Percentiles rank a stretch among this genome's conserved stretches.
These are phyloP conservation scores for Peromyscus maniculatus DNA, from an alignment of 2,113 vertebrate genomes.

Conservation along the genomic window DNA sequence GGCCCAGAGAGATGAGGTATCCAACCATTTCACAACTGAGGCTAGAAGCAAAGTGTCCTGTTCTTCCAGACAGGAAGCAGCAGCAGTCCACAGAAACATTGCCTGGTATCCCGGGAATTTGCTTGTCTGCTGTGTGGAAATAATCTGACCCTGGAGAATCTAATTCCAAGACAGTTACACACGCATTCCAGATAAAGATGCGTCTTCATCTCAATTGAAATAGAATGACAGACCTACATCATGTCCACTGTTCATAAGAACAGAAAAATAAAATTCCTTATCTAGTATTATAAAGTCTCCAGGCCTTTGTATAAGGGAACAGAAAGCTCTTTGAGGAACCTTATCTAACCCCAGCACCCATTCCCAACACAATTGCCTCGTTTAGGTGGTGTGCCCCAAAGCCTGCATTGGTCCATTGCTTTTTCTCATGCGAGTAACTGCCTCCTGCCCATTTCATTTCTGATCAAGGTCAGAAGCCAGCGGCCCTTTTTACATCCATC, in stretches of 20 bases:
- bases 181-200: conserved; percentile 67
- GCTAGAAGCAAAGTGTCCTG: conserved; percentile 23
- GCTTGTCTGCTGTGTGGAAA: conserved; percentile 45
- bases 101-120: conserved; percentile 73
- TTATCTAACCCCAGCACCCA: neutral
- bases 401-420: neutral
- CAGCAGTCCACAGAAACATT: conserved; percentile 42
- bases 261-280: conserved; percentile 52
- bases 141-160: conserved; percentile 52
- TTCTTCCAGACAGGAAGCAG: conserved; percentile 50
- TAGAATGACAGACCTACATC: conserved; percentile 31
- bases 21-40: conserved; percentile 42
- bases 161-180: conserved; percentile 75
- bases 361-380: neutral
- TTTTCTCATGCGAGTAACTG: neutral
- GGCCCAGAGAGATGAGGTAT: neutral
- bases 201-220: conserved; percentile 57
- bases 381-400: neutral
- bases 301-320: conserved; percentile 20
- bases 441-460: neutral
- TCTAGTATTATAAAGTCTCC: neutral
- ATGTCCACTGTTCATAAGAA: conserved; percentile 5
- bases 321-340: neutral
- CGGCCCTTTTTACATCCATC: neutral
- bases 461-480: neutral